phyloP scores from a whole-genome alignment of 2,888 invertebrate genomes.

The Ormyrus pomaceus region DNA sequence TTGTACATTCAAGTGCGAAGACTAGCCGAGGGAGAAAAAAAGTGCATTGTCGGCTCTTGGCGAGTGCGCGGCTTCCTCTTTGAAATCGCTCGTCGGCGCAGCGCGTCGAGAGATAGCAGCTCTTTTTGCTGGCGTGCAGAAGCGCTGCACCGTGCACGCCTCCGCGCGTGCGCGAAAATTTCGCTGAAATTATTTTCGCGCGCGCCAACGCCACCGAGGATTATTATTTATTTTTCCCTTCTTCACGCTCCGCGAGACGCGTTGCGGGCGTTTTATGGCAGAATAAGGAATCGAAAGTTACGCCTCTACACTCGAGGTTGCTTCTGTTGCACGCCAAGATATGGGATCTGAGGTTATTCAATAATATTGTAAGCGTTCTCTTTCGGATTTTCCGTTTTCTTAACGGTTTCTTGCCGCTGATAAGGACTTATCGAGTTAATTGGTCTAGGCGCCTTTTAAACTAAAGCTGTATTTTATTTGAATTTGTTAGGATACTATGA shows the following conservation, averaged over 20 bases:
- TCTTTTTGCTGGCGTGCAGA: too few species aligned
- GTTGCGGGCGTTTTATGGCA: background rate
- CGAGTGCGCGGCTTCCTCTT: constrained; percentile 43
- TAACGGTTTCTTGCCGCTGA: background rate
- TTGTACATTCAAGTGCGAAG: too few species aligned
- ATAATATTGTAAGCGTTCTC: background rate
- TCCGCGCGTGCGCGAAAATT: constrained; percentile 42
- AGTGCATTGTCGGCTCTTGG: background rate
- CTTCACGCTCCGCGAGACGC: constrained; percentile 37
- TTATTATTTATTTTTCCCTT: constrained; percentile 51
- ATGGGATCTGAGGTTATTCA: constrained; percentile 19
- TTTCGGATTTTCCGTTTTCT: background rate
- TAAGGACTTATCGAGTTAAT: background rate
- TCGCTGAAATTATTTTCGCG: constrained; percentile 45
- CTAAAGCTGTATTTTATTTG: background rate
- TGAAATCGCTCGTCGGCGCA: constrained; percentile 11
- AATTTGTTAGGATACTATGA: too few species aligned
- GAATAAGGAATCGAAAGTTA: constrained; percentile 40
- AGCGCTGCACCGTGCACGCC: constrained; percentile 30
- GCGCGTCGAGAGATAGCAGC: background rate
- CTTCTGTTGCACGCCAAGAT: background rate
- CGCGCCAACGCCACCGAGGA: background rate
- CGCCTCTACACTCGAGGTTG: background rate
- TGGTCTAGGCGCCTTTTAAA: background rate
- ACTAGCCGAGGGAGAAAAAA: background rate